Evolutionary conservation across 2,113 vertebrate genomes (phyloP), one percentile per base, ranked within the genome.

Genomic region (Thinocorus orbignyianus): DNA sequence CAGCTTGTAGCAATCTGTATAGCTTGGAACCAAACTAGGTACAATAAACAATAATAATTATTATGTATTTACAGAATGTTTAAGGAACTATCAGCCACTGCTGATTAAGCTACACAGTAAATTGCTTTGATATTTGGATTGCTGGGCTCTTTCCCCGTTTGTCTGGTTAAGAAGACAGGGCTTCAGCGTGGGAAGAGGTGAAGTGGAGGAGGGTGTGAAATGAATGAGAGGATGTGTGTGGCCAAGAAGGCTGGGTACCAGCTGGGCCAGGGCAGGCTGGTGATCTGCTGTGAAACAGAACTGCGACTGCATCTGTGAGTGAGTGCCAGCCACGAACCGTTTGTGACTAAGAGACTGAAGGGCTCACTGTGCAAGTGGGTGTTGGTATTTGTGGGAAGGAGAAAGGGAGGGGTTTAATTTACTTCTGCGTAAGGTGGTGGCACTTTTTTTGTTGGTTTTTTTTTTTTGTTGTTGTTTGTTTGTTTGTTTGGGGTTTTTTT

Each of bases 1-100:
- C 74, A 96, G 88, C 70, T 90, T 95, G 69, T 79, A 93, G 77
- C 85, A 96, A 88, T 88, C 85, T 82, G 73, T 86, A 74, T 71
- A 91, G 68, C 39, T 69, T 80, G 60, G 77, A 91, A 92, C 52
- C 23, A 88, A 92, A 58, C 80, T 64, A 81, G 17, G 12, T 68
- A 80, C 60, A 91, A 86, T 87, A 52, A 79, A 61, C 20, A 87
- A 77, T 71, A 79, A 49, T 61, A 4, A 80, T 61, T 51, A 68
- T 54, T 88, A 60, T 72, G 74, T 90, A 42, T 31, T 78, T 93
- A 84, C 28, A 61, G 44, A 88, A 86, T 46, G 26, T 61, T 80
- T 88, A 80, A 66, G 55, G 70, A 78, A 62, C 44, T 30, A 31
- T 30, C 68, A 86, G 22, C 73, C 10, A 68, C 58, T 86, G 57